Evolutionary conservation across 2,113 vertebrate species (phyloP), one percentile per base, ranked within the genome.

Genomic region (Acanthochromis polyacanthus): DNA sequence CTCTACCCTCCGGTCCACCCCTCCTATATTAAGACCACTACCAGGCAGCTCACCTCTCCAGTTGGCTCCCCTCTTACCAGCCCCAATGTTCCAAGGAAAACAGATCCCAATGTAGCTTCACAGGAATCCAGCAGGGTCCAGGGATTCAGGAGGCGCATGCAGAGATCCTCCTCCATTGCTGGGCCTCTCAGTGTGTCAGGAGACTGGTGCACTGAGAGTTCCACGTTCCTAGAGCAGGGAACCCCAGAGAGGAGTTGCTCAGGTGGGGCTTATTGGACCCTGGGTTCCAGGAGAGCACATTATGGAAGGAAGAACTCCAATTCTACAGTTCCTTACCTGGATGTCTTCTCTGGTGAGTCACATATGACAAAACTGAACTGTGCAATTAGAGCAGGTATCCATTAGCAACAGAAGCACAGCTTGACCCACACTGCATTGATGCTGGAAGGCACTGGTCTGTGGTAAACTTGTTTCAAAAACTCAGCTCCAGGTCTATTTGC

Each of bases 21-120:
- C 2, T 97, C 96, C 51, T 99, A 99, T 63, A 95, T 99, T 75
- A 98, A 97, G 93, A 99, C 97, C 63, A 99, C 97, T 78, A 98
- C 97, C n/a, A 94, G 97, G 78, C 97, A 99, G 87, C 94, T 98
- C 82, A 97, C 95, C 73, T 97, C 97, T 66, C 96, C 96, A 12
- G 93, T 94, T 1, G 82, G 90, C 3, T 97, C 97, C 48, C 97
- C 97, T 0, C 88, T 90, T 3, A 96, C 96, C 71, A 98, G 97
- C 71, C 97, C 97, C 0, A 73, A 92, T 56, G 88, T 94, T 46
- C 93, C 92, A 43, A 93, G 96, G 65, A 95, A 92, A 66, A 92
- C 80, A 0, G 95, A 94, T 43, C 61, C 82, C 32, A 80, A 75
- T 0, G 0, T 4, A 36, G 23, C 40, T 52, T 63, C 75, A 1